These are phyloP conservation scores for Heliconius charithonia DNA, from an alignment of 2,888 invertebrate genomes.

Conservation along the genomic window DNA sequence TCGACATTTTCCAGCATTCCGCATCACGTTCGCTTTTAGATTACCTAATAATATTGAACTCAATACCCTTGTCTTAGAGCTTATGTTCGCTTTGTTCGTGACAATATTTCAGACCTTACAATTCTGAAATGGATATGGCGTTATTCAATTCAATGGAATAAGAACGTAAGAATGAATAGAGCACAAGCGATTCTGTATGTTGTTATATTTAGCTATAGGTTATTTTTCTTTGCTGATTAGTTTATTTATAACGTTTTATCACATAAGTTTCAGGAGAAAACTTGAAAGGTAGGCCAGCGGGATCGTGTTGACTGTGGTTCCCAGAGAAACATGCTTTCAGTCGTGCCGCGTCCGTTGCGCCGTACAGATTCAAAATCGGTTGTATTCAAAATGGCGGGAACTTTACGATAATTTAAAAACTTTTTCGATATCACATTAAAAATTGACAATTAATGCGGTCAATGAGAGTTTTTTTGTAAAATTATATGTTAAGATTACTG, in stretches of 20 bases:
- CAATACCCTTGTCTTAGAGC: constrained; percentile 47
- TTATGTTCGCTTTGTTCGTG: constrained; percentile 45
- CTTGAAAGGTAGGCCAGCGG: constrained; percentile 77
- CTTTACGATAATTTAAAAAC: constrained; percentile 73
- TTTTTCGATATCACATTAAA: constrained; percentile 51
- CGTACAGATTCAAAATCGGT: constrained; percentile 61
- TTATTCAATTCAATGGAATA: constrained; percentile 29
- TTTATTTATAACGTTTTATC: constrained; percentile 50
- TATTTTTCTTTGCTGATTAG: constrained; percentile 27
- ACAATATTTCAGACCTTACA: constrained; percentile 38
- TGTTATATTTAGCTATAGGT: constrained; percentile 9
- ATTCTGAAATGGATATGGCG: constrained; percentile 35
- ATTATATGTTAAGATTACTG: neutral
- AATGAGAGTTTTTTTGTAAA: neutral
- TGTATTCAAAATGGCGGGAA: constrained; percentile 69
- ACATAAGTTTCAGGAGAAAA: constrained; percentile 58
- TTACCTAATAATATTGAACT: constrained; percentile 51
- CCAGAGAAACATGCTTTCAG: constrained; percentile 72
- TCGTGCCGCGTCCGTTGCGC: constrained; percentile 75
- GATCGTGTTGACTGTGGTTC: constrained; percentile 67
- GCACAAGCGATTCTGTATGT: constrained; percentile 46
- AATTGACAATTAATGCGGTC: neutral
- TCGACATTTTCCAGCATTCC: constrained; percentile 66
- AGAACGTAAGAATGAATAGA: constrained; percentile 39
- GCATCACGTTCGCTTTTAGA: constrained; percentile 62